phyloP scores from a whole-genome alignment of 1,140 invertebrate species.

The Ips typographus region DNA sequence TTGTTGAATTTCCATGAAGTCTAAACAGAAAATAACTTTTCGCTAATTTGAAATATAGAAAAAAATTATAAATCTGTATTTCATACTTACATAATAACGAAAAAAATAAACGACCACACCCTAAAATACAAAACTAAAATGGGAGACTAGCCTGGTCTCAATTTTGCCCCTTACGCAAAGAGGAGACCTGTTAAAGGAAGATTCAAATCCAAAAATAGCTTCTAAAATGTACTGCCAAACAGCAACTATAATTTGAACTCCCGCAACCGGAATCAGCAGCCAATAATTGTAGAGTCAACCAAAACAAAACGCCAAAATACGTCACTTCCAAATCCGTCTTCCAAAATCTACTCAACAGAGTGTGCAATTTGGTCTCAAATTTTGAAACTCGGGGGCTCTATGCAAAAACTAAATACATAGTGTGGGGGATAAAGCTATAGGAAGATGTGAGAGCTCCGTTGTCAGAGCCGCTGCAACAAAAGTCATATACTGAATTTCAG shows the following conservation, averaged over 20 bases:
- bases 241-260: conserved; percentile 11
- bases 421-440: conserved; percentile 42
- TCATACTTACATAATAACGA: background rate
- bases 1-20: background rate
- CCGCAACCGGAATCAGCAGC: conserved; percentile 7
- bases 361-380: background rate
- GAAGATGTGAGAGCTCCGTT: conserved; percentile 49
- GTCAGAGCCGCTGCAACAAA: conserved; percentile 53
- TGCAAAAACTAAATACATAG: conserved; percentile 37
- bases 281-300: background rate
- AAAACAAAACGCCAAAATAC: conserved; percentile 17
- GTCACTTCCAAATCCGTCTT: conserved; percentile 11
- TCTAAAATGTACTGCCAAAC: background rate
- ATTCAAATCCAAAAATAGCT: conserved; percentile 12
- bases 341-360: background rate
- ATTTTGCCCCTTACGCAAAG: conserved; percentile 75
- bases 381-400: conserved; percentile 38
- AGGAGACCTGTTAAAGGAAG: conserved; percentile 74
- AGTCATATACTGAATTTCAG: conserved; percentile 49
- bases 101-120: conserved; percentile 4
- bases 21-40: no score
- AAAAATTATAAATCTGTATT: conserved; percentile 1
- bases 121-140: conserved; percentile 13
- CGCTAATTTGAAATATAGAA: no score
- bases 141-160: conserved; percentile 52